Percentiles rank a stretch among this genome's conserved stretches.
phyloP scores from a whole-genome alignment of 2,113 vertebrate species.

The Varanus salvator region DNA sequence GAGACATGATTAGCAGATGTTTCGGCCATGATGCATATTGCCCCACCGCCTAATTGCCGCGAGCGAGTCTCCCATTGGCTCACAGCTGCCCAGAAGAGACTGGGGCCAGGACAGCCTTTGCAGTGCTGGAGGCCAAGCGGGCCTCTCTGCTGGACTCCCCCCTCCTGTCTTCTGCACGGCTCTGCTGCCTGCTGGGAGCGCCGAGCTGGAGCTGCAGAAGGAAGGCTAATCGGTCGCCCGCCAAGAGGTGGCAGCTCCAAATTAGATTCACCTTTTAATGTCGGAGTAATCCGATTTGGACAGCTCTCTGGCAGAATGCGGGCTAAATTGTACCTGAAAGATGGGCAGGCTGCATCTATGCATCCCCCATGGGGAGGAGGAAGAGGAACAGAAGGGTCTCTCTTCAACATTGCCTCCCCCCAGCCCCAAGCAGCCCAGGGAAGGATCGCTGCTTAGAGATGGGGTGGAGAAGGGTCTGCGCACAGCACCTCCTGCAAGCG shows the following conservation, averaged over 20 bases:
- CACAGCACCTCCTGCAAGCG: no score
- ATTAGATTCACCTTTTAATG: slow-evolving; percentile 16
- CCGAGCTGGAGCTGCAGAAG: background rate
- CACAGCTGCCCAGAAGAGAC: slow-evolving; percentile 33
- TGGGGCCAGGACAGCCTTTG: background rate
- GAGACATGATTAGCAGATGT: slow-evolving; percentile 44
- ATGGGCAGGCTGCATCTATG: background rate
- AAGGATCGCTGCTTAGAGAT: no score
- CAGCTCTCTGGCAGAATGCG: background rate
- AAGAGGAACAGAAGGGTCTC: background rate
- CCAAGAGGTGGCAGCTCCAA: background rate
- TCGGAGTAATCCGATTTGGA: background rate
- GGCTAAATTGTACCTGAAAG: background rate
- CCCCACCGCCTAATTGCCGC: slow-evolving; percentile 27
- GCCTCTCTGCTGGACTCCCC: background rate
- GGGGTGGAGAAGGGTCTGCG: background rate
- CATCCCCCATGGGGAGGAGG: background rate
- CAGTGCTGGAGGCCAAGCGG: slow-evolving; percentile 21
- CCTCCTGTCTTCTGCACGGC: background rate
- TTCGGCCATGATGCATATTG: slow-evolving; percentile 33
- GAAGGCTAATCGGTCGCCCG: background rate
- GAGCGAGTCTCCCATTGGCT: background rate
- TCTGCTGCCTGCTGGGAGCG: background rate
- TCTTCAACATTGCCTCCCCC: background rate
- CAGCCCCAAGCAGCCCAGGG: background rate